These are phyloP conservation scores for Teleogryllus occipitalis DNA, from an alignment of 1,140 invertebrate species.

Conservation along the genomic window DNA sequence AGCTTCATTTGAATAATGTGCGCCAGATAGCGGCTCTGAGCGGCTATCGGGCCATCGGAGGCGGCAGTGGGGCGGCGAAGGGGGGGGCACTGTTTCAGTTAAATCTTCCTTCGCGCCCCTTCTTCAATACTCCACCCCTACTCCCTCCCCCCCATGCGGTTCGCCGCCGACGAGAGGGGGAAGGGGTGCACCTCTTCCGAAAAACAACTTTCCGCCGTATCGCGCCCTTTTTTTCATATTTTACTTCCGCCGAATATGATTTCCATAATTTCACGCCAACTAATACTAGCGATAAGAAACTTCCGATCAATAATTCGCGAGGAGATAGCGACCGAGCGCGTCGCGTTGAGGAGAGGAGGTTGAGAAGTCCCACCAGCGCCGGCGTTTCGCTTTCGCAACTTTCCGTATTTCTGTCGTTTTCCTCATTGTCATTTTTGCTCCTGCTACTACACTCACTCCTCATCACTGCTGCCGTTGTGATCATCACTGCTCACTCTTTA, in stretches of 20 bases:
- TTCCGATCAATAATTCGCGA: neutral
- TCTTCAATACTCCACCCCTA: neutral
- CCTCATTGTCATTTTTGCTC: too few relatives aligned
- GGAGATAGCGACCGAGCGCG: neutral
- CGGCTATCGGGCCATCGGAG: neutral
- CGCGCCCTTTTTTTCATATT: too few relatives aligned
- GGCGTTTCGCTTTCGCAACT: too few relatives aligned
- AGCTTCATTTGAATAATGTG: slow-evolving; percentile 5
- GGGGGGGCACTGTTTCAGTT: neutral
- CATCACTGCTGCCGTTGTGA: too few relatives aligned
- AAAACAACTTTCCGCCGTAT: neutral
- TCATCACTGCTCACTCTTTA: too few relatives aligned
- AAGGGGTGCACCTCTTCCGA: neutral
- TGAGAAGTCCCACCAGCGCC: too few relatives aligned
- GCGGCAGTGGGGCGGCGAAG: neutral
- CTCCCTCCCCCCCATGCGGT: neutral
- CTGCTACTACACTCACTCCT: too few relatives aligned
- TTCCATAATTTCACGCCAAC: too few relatives aligned
- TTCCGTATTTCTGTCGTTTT: too few relatives aligned
- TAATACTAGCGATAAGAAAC: neutral
- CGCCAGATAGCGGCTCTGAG: neutral
- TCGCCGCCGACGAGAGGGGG: neutral
- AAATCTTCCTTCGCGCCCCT: neutral
- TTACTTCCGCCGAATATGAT: too few relatives aligned
- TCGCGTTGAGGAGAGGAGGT: too few relatives aligned